Conservation (phyloP, 2,888 invertebrate genomes). For the Drosophila macrospina region DNA sequence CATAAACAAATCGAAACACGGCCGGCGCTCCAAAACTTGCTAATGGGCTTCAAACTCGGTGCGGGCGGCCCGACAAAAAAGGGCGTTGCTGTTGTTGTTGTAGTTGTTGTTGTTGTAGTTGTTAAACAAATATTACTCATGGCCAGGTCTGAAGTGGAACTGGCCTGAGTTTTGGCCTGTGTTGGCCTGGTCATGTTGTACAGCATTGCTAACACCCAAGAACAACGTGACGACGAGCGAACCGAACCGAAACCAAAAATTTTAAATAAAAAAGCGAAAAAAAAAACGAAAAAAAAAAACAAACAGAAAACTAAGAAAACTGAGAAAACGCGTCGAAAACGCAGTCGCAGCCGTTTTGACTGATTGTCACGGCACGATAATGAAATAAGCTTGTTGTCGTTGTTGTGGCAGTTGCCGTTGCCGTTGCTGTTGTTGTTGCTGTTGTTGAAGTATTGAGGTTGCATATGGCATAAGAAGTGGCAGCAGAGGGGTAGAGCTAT, state of each 20-base stretch:
- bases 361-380: conserved; percentile 76
- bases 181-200: conserved; percentile 67
- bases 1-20: conserved; percentile 59
- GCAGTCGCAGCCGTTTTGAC: conserved; percentile 63
- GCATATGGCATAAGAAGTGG: conserved; percentile 2
- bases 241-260: conserved; percentile 38
- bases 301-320: conserved; percentile 12
- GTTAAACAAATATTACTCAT: conserved; percentile 78
- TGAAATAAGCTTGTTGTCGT: conserved; percentile 60
- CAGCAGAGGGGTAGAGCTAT: conserved; percentile 13
- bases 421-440: conserved; percentile 14
- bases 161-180: conserved; percentile 31
- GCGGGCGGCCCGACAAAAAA: conserved; percentile 76
- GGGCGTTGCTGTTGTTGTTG: conserved; percentile 61
- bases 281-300: background rate
- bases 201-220: conserved; percentile 78
- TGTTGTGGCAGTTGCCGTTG: conserved; percentile 16
- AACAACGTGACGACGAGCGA: conserved; percentile 75
- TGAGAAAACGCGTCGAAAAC: conserved; percentile 56
- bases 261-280: conserved; percentile 4
- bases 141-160: conserved; percentile 32
- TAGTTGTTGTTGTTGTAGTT: conserved; percentile 31
- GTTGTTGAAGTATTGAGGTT: conserved; percentile 35
- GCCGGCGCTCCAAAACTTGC: conserved; percentile 54
- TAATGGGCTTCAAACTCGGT: conserved; percentile 55